Evolutionary conservation across 2,113 vertebrate species (phyloP), one percentile per base, ranked within the genome.

Genomic region (Lichenostomus cassidix): DNA sequence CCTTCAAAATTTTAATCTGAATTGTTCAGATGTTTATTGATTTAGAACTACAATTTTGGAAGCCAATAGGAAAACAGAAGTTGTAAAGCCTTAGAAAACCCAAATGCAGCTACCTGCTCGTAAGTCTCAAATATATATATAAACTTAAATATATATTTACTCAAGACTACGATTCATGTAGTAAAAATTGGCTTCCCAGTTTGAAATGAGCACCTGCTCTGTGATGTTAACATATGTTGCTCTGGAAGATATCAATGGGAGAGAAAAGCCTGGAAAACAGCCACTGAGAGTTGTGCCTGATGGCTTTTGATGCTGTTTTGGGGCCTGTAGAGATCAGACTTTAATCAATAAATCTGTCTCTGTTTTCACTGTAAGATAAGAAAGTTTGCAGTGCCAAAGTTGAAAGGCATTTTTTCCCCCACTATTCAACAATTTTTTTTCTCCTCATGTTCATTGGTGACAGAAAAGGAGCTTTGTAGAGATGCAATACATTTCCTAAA

Each of bases 331-430:
- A 73, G 80, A 92, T 75, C 58, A 94, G 89, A 55, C 35, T 92
- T 92, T 42, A 73, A 91, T 95, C 81, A 95, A 92, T 92, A 95
- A 94, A 96, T 92, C 83, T 95, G 87, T 80, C 63, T 83, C 65
- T 87, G 1, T 92, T 96, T 95, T 89, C 62, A 82, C 46, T 91
- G 62, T 37, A 89, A 65, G 56, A 87, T 84, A 46, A 58, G 46
- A 87, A 91, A 39, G 46, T 73, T 91, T 87, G 31, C 25, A 58
- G 42, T 87, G 74, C 74, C 78, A 92, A 92, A 95, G 81, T 84
- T 79, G 24, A 91, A 95, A 89, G 67, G 42, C 41, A 42, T 8
- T 58, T 87, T 91, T 50, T 53, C 12, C 2, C 4, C 17, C 20
- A n/a, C 37, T 76, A 9, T 50, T 65, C 41, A 87, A 67, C 15